Evolutionary conservation across 2,888 invertebrate genomes (phyloP).

Genomic region (Ectobius pallidus): DNA sequence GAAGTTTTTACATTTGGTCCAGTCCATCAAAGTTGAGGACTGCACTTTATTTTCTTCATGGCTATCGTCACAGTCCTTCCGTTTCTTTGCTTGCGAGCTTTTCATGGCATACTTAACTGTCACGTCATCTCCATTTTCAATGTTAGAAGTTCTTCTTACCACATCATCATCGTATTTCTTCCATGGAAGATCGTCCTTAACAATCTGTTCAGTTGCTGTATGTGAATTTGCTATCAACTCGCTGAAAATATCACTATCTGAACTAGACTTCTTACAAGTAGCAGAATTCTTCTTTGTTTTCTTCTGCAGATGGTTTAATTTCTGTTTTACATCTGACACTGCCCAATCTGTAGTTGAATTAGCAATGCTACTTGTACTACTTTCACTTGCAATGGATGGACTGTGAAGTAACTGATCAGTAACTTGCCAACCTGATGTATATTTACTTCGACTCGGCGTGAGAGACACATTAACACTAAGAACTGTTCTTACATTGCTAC

Average conservation of each 20-base stretch:
- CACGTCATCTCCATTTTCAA: not conserved
- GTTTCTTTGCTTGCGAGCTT: not conserved
- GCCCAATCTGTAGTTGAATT: slow-evolving; percentile 37
- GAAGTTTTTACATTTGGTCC: not conserved
- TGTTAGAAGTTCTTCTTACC: not conserved
- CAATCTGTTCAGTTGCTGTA: not conserved
- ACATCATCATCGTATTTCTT: no score
- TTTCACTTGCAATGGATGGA: slow-evolving; percentile 37
- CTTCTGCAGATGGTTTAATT: not conserved
- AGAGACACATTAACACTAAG: not conserved
- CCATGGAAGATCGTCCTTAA: not conserved
- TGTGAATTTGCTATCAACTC: not conserved
- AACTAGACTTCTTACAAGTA: not conserved
- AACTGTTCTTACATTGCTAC: slow-evolving; percentile 45
- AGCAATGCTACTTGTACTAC: slow-evolving; percentile 36
- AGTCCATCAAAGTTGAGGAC: not conserved
- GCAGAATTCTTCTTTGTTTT: not conserved
- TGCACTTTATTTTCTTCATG: no score
- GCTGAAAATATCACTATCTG: not conserved
- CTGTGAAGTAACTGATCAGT: slow-evolving; percentile 33
- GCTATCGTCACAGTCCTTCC: not conserved
- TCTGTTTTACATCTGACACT: slow-evolving; percentile 31
- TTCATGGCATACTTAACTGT: not conserved
- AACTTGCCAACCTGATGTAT: slow-evolving; percentile 45
- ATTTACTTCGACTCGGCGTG: not conserved